Conservation (phyloP, 2,888 invertebrate genomes). For the Mythimna lalbum region DNA sequence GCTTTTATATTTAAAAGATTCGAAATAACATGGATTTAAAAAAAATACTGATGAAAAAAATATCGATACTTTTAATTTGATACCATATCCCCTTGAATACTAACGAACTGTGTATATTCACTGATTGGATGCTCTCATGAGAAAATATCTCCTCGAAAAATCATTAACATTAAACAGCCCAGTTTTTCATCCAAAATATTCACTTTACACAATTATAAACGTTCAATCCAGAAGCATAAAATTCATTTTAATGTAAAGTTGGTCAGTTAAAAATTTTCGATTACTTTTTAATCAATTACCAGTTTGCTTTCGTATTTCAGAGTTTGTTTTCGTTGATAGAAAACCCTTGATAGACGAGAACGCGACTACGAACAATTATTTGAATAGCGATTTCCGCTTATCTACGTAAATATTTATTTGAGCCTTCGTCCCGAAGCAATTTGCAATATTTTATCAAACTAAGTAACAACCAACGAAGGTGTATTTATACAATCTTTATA, state of each 20-base stretch:
- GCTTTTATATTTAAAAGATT: not conserved
- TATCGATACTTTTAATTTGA: not conserved
- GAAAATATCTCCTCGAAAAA: constrained; percentile 6
- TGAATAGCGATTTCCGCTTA: constrained; percentile 14
- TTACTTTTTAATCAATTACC: constrained; percentile 17
- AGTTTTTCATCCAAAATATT: not conserved
- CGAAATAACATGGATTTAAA: not conserved
- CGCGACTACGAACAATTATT: not conserved
- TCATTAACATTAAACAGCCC: not conserved
- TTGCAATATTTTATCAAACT: constrained; percentile 20
- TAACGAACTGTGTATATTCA: constrained; percentile 29
- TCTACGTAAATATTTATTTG: constrained; percentile 8
- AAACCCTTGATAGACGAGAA: not conserved
- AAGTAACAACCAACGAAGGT: not conserved
- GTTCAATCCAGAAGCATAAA: not conserved
- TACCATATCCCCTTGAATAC: not conserved
- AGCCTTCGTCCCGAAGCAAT: constrained; percentile 21
- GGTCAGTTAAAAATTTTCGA: constrained; percentile 9
- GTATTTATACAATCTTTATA: constrained; percentile 13
- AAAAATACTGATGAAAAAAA: not conserved
- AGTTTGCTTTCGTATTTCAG: constrained; percentile 1
- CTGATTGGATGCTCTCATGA: constrained; percentile 26
- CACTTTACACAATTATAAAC: not conserved
- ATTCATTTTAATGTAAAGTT: not conserved
- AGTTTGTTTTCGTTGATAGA: constrained; percentile 3